These are phyloP conservation scores for Cephus spinipes DNA, from an alignment of 2,888 invertebrate species.

Conservation along the genomic window DNA sequence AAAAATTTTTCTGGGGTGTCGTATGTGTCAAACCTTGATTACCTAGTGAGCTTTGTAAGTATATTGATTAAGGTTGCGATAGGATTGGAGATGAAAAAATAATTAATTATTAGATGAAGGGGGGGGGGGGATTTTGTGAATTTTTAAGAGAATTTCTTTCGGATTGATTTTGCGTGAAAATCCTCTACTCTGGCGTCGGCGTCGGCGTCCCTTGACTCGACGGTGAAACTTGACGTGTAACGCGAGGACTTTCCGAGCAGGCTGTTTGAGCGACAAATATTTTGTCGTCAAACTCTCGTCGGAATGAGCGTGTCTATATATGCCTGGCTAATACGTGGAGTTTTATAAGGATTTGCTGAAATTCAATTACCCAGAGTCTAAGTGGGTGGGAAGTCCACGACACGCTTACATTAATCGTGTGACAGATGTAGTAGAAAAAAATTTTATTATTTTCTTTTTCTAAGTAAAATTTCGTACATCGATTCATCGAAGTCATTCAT, in stretches of 20 bases:
- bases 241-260: slow-evolving; percentile 50
- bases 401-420: not conserved
- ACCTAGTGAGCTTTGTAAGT: not conserved
- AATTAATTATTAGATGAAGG: not conserved
- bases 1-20: not conserved
- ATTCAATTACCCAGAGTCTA: slow-evolving; percentile 49
- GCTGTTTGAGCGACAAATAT: slow-evolving; percentile 67
- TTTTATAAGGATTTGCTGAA: slow-evolving; percentile 63
- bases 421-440: not conserved
- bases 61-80: not conserved
- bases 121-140: not conserved
- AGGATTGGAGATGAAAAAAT: not conserved
- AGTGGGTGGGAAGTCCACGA: not conserved
- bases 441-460: not conserved
- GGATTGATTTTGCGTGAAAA: not conserved
- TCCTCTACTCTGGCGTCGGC: not conserved
- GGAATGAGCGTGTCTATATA: slow-evolving; percentile 65
- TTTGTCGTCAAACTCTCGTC: slow-evolving; percentile 66
- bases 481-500: not conserved
- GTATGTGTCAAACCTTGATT: not conserved
- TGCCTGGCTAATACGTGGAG: slow-evolving; percentile 65
- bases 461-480: not conserved
- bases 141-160: not conserved
- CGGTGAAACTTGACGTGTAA: not conserved
- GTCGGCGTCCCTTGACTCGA: not conserved